Conservation (phyloP, 2,797 vertebrate genomes). For the Chaetophractus vellerosus region DNA sequence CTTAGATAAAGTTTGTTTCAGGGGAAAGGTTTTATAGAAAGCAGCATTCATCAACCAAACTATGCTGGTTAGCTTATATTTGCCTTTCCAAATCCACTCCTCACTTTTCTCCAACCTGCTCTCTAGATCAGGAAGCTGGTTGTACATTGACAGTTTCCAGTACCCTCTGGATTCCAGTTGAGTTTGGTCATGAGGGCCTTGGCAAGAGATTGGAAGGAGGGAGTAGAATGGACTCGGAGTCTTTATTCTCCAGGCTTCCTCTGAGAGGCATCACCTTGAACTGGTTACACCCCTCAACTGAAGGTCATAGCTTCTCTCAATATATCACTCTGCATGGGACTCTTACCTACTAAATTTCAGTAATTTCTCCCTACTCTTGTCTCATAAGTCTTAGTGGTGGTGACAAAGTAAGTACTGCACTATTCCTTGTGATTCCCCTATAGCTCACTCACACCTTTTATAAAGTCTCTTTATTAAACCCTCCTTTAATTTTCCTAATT, state of each 20-base stretch:
- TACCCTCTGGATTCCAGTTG: not conserved
- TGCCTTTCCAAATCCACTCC: not conserved
- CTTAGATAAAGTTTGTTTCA: not conserved
- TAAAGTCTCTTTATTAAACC: not conserved
- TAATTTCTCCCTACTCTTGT: not conserved
- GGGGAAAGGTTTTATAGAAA: not conserved
- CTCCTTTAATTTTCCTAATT: not conserved
- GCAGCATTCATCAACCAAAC: not conserved
- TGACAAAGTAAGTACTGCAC: not conserved
- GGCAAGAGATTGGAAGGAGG: not conserved
- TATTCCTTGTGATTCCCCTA: not conserved
- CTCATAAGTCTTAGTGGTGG: not conserved
- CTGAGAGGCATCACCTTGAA: not conserved
- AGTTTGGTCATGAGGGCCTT: not conserved
- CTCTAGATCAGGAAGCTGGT: not conserved
- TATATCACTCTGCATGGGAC: not conserved
- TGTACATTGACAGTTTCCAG: not conserved
- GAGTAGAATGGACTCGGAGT: not conserved
- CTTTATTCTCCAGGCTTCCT: not conserved
- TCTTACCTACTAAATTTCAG: slow-evolving; percentile 51
- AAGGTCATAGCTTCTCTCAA: not conserved
- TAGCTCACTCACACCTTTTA: not conserved
- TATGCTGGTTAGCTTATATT: not conserved
- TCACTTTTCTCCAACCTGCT: not conserved
- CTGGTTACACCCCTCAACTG: not conserved